Base-by-base conservation (phyloP, 2,797 vertebrate species). In the Mormyrus proboscirostris region DNA sequence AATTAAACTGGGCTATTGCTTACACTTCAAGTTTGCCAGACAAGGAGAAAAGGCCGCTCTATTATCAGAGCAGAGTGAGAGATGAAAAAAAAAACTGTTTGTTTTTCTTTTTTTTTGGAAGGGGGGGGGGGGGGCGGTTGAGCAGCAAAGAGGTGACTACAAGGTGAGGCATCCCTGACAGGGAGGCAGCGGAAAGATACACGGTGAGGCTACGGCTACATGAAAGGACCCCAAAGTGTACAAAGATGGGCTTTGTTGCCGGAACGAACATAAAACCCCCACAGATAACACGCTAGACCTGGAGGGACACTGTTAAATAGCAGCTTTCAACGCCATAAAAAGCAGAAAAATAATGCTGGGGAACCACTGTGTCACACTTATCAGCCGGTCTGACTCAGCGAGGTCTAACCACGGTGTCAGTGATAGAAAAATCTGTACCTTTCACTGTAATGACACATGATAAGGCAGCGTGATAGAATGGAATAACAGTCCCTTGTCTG, bases 1-100 rank as follows among this genome's bases (percentile, higher is more conserved):
- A 86, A 91, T 93, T 93, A 90, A 92, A 92, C 90, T 91, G 91
- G 86, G 93, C 91, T 94, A 95, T 94, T 94, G 95, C 94, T 96
- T 95, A 96, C 95, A 96, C 94, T 92, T 93, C 92, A 93, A 93
- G 92, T 91, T 94, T 93, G 93, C 91, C 94, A 91, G 92, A 95
- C 49, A 50, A 55, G 85, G 92, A 94, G 90, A 92, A 92, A 92
- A 90, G 2, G 33, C 88, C 57, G 89, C 89, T 90, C 91, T 90
- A 92, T 90, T 90, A 91, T 87, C 76, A 89, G 47, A 57, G 73
- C 7, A 10, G 89, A 90, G 1, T 89, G 86, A 83, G 1, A 55
- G 79, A 33, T 38, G 19, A 49, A 16, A 25, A 29, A 25, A 69
- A 14, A 69, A 10, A 33, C 22, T 22, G 22, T 65, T 65, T 65